phyloP scores from a whole-genome alignment of 2,797 vertebrate species.

The Sciurus vulgaris region DNA sequence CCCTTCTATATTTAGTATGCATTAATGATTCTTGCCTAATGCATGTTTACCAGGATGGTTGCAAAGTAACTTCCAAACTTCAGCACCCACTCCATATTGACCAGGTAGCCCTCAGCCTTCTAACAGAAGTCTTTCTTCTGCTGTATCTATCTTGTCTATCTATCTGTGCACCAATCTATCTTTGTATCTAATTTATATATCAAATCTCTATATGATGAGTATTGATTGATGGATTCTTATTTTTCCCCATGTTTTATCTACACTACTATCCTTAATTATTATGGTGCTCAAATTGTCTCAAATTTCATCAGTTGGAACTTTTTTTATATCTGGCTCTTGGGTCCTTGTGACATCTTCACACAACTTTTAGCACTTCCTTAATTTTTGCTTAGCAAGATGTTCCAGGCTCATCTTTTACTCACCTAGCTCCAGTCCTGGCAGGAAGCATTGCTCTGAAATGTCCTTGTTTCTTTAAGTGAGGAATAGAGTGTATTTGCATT shows the following conservation, averaged over 20 bases:
- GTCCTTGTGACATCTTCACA: not conserved
- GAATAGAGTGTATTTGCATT: not conserved
- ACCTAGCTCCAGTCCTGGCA: not conserved
- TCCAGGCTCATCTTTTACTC: not conserved
- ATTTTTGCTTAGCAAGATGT: not conserved
- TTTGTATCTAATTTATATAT: not conserved
- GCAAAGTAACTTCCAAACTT: not conserved
- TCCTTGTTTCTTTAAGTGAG: slow-evolving; percentile 12
- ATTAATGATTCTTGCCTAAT: not conserved
- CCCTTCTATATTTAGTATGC: not conserved
- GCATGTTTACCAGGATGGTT: not conserved
- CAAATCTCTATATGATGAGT: not conserved
- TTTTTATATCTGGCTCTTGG: not conserved
- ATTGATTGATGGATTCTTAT: not conserved
- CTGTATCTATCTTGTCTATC: not conserved
- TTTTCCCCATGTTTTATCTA: not conserved
- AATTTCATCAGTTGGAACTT: not conserved
- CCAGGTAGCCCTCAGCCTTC: not conserved
- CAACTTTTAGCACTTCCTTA: not conserved
- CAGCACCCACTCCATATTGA: not conserved
- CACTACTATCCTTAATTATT: not conserved
- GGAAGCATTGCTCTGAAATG: not conserved
- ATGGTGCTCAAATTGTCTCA: not conserved
- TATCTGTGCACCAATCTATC: not conserved
- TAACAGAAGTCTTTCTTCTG: not conserved